These are phyloP conservation scores for Thaumatotibia leucotreta DNA, from an alignment of 1,140 invertebrate species.

Conservation along the genomic window DNA sequence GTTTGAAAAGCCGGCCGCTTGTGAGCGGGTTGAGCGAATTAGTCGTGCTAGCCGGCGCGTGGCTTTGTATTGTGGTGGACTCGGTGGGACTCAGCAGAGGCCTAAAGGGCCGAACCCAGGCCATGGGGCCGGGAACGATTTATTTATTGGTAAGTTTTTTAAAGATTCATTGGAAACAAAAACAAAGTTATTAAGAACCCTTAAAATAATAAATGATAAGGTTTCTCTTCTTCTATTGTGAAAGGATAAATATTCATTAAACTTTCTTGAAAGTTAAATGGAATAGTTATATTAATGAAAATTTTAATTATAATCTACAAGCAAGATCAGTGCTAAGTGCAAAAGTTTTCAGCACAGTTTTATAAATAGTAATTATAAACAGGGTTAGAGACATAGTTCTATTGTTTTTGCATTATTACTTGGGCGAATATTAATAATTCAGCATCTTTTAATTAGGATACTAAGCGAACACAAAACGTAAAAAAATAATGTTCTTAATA, in stretches of 20 bases:
- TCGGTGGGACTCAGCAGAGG: constrained; percentile 31
- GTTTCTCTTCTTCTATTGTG: background rate
- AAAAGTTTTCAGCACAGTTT: background rate
- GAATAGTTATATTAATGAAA: background rate
- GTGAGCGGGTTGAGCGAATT: constrained; percentile 65
- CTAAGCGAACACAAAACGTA: too few relatives aligned
- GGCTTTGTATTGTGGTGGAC: constrained; percentile 41
- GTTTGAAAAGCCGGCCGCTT: constrained; percentile 62
- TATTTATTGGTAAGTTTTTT: constrained; percentile 58
- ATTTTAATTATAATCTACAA: background rate
- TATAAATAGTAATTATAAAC: background rate
- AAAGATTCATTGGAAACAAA: background rate
- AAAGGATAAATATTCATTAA: background rate
- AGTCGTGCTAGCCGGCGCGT: constrained; percentile 40
- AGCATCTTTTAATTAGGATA: background rate
- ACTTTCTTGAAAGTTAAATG: background rate
- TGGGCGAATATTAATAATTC: background rate
- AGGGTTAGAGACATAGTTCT: background rate
- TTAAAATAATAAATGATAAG: background rate
- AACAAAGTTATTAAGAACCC: background rate
- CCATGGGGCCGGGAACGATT: constrained; percentile 64
- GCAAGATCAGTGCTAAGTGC: background rate
- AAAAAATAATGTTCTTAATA: too few relatives aligned
- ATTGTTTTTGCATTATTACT: background rate
- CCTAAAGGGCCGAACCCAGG: constrained; percentile 49